A percentile compares a stretch with the other conserved stretches of the same genome.
phyloP scores from a whole-genome alignment of 2,888 invertebrate species.

The Fissipunctia ypsillon region DNA sequence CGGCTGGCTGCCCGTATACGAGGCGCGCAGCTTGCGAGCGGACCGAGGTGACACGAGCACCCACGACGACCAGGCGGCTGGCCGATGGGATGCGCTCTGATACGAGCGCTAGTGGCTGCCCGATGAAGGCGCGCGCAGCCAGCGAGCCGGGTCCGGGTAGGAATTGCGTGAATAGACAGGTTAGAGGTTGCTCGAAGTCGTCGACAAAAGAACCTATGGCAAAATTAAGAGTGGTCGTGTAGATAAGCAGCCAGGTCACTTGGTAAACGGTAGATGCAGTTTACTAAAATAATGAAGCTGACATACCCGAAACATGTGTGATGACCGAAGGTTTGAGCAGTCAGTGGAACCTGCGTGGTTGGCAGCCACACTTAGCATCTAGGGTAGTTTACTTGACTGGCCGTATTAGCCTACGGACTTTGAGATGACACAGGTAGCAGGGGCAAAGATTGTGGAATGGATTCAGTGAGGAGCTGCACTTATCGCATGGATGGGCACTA shows the following conservation, averaged over 20 bases:
- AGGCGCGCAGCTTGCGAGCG: neutral
- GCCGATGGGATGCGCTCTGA: neutral
- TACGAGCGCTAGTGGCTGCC: neutral
- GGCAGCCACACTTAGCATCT: constrained; percentile 6
- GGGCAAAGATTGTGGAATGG: neutral
- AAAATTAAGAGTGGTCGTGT: constrained; percentile 30
- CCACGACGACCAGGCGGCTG: constrained; percentile 3
- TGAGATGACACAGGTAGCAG: constrained; percentile 1
- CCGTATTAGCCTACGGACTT: constrained; percentile 8
- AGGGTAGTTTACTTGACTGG: neutral
- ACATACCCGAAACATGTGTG: constrained; percentile 30
- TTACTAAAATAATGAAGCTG: neutral
- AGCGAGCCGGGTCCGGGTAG: neutral
- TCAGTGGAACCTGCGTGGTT: constrained; percentile 15
- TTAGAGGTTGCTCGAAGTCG: neutral
- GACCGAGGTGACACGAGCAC: constrained; percentile 13
- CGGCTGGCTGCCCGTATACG: neutral
- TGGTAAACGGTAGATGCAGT: neutral
- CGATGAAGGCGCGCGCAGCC: neutral
- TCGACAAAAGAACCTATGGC: constrained; percentile 27
- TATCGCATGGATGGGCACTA: constrained; percentile 11
- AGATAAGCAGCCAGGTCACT: neutral
- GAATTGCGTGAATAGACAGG: neutral
- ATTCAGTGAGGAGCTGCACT: neutral
- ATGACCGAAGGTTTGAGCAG: constrained; percentile 20